A percentile compares a stretch with the other conserved stretches of the same genome.
Conservation (phyloP, 2,797 vertebrate species). For the Paedocypris micromegethes region DNA sequence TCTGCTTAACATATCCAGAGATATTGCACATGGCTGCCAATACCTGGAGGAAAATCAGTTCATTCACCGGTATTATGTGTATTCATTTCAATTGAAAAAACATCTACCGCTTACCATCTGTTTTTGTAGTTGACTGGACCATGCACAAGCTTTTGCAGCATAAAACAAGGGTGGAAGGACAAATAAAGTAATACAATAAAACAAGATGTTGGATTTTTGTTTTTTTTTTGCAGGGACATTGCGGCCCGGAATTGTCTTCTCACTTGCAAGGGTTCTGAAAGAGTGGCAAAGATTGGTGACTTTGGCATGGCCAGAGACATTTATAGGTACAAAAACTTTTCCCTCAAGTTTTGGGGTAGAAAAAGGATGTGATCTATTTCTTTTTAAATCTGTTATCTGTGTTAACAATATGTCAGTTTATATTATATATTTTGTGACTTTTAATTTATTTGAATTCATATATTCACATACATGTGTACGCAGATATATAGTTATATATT, state of each 20-base stretch:
- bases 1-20: constrained; percentile 88
- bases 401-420: no score
- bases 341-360: not conserved
- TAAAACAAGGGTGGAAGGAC: no score
- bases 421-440: no score
- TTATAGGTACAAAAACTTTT: constrained; percentile 80
- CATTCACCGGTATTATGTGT: constrained; percentile 83
- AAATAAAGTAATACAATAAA: not conserved
- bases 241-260: constrained; percentile 96
- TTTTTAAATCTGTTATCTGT: no score
- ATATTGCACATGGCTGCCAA: constrained; percentile 94
- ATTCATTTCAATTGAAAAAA: no score
- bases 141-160: no score
- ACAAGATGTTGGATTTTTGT: not conserved
- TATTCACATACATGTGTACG: no score
- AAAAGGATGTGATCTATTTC: no score
- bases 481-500: no score
- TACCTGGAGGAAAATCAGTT: constrained; percentile 98
- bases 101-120: no score
- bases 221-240: constrained; percentile 77
- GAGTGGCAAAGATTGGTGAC: constrained; percentile 96
- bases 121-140: no score
- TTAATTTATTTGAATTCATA: no score
- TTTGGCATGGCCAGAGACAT: constrained; percentile 99
- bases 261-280: constrained; percentile 86